Conservation (phyloP, 2,888 invertebrate genomes). For the Lithophane leautieri region DNA sequence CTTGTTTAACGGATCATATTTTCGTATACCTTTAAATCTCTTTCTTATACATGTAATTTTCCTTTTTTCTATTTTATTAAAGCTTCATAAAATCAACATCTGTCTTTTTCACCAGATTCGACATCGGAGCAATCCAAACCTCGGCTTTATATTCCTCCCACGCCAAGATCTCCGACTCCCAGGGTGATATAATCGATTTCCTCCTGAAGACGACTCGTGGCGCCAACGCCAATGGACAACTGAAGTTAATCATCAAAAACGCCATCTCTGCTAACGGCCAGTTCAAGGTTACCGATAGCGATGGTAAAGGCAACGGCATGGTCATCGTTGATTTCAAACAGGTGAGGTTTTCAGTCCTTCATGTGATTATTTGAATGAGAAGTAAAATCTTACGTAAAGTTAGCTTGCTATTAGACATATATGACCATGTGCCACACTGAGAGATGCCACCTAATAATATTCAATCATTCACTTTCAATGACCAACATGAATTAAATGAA, state of each 20-base stretch:
- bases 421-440: neutral
- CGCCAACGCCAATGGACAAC: constrained; percentile 82
- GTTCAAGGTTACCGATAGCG: constrained; percentile 90
- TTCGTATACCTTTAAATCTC: neutral
- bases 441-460: neutral
- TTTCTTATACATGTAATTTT: neutral
- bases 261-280: constrained; percentile 91
- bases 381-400: neutral
- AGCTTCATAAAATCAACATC: neutral
- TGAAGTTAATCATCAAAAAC: constrained; percentile 91
- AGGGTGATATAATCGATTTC: constrained; percentile 90
- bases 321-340: constrained; percentile 91
- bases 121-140: constrained; percentile 85
- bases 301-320: constrained; percentile 92
- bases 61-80: neutral
- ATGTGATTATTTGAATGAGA: too few species aligned
- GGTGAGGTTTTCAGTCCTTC: constrained; percentile 67
- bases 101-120: constrained; percentile 77
- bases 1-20: neutral
- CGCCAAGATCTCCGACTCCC: constrained; percentile 84
- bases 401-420: neutral
- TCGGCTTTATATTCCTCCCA: constrained; percentile 87
- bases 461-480: neutral
- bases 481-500: neutral
- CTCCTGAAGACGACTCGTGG: constrained; percentile 86